Percentiles rank a stretch among this genome's conserved stretches.
Conservation (phyloP, 2,888 invertebrate genomes). For the Sinelater perroti region DNA sequence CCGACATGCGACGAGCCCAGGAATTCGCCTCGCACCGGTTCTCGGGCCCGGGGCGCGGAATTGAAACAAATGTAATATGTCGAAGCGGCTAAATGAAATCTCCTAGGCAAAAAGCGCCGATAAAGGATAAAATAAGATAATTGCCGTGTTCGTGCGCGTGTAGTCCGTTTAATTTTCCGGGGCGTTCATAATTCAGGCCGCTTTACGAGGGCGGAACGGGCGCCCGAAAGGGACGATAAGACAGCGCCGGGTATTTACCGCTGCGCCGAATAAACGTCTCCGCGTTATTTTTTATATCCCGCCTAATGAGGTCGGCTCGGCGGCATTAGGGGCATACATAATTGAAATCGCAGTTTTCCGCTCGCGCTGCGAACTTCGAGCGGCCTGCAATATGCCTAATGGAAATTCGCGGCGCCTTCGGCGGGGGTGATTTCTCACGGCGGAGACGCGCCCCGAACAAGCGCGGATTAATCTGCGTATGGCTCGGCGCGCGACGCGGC, state of each 20-base stretch:
- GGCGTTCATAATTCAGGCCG: slow-evolving; percentile 26
- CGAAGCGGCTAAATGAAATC: slow-evolving; percentile 30
- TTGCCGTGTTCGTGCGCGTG: slow-evolving; percentile 24
- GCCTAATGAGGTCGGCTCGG: slow-evolving; percentile 19
- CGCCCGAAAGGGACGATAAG: slow-evolving; percentile 12
- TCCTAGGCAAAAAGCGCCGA: slow-evolving; percentile 21
- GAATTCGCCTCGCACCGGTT: slow-evolving; percentile 20
- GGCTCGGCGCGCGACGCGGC: slow-evolving; percentile 12
- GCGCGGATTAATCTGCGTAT: slow-evolving; percentile 29
- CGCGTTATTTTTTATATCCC: slow-evolving; percentile 23
- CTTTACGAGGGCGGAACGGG: slow-evolving; percentile 13
- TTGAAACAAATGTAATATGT: slow-evolving; percentile 28
- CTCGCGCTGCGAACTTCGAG: slow-evolving; percentile 8
- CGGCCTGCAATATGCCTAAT: slow-evolving; percentile 23
- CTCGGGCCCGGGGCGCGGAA: slow-evolving; percentile 20
- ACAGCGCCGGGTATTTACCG: slow-evolving; percentile 22
- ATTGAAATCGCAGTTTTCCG: slow-evolving; percentile 26
- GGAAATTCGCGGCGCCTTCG: slow-evolving; percentile 26
- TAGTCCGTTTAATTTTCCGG: slow-evolving; percentile 26
- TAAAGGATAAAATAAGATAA: slow-evolving; percentile 34
- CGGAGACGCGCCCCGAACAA: slow-evolving; percentile 26
- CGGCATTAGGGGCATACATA: slow-evolving; percentile 23
- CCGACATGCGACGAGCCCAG: slow-evolving; percentile 19
- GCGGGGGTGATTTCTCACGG: slow-evolving; percentile 29
- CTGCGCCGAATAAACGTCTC: slow-evolving; percentile 20